phyloP scores from a whole-genome alignment of 1,140 invertebrate species.

The Anoplolepis gracilipes region DNA sequence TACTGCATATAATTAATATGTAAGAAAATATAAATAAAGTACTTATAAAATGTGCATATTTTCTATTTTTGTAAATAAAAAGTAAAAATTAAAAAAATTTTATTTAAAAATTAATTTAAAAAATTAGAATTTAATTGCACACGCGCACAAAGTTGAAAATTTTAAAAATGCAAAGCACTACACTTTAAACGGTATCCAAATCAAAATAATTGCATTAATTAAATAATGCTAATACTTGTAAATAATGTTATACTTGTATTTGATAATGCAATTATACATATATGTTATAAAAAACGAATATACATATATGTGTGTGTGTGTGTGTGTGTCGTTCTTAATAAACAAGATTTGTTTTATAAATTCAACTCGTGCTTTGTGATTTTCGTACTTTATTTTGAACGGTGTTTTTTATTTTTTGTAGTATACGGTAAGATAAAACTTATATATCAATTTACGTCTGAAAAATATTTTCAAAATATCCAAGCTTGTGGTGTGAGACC shows the following conservation, averaged over 20 bases:
- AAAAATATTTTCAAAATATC: slow-evolving; percentile 43
- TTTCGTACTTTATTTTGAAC: slow-evolving; percentile 27
- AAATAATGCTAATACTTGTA: slow-evolving; percentile 10
- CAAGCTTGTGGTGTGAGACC: slow-evolving; percentile 20
- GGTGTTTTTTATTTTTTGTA: slow-evolving; percentile 22
- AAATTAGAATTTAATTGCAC: background rate
- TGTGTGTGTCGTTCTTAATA: background rate
- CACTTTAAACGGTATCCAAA: background rate
- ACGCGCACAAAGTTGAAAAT: background rate
- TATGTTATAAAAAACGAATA: too few relatives aligned
- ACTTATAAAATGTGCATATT: background rate
- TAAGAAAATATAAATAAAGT: background rate
- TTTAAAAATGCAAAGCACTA: background rate
- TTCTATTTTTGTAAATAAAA: background rate
- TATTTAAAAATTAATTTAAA: background rate
- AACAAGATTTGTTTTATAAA: slow-evolving; percentile 20
- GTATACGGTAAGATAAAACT: slow-evolving; percentile 34
- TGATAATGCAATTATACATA: background rate
- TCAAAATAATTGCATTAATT: background rate
- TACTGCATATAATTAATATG: background rate
- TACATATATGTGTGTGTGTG: too few relatives aligned
- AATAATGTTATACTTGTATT: background rate
- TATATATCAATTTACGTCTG: slow-evolving; percentile 51
- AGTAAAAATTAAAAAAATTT: too few relatives aligned
- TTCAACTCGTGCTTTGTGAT: slow-evolving; percentile 4